These are phyloP conservation scores for Glyphotaelius pellucidus DNA, from an alignment of 2,888 invertebrate genomes.

Conservation along the genomic window DNA sequence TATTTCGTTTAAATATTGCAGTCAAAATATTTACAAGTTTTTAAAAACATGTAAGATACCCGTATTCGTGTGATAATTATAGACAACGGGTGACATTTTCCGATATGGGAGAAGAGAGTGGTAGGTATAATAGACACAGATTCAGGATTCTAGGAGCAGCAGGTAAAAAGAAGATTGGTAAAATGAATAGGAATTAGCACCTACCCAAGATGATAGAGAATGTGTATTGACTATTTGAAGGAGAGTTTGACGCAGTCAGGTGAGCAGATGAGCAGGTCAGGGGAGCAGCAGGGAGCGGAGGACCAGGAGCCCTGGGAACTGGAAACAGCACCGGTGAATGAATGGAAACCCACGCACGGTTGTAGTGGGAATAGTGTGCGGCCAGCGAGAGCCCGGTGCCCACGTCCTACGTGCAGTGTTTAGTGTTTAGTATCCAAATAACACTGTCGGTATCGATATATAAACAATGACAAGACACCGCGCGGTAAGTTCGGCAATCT, in stretches of 20 bases:
- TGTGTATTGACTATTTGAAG: background rate
- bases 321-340: background rate
- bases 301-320: background rate
- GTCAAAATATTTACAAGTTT: background rate
- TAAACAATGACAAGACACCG: background rate
- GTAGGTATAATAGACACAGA: background rate
- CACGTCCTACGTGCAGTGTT: background rate
- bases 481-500: background rate
- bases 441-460: background rate
- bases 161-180: background rate
- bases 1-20: background rate
- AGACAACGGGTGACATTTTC: background rate
- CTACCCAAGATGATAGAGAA: background rate
- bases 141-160: background rate
- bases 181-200: background rate
- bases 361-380: background rate
- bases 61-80: background rate
- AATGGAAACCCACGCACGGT: background rate
- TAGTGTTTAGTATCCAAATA: background rate
- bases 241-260: background rate
- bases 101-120: background rate
- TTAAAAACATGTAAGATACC: background rate
- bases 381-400: background rate
- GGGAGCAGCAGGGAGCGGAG: background rate
- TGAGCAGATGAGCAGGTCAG: too few species aligned